These are phyloP conservation scores for Ceramica pisi DNA, from an alignment of 2,888 invertebrate species.

Conservation along the genomic window DNA sequence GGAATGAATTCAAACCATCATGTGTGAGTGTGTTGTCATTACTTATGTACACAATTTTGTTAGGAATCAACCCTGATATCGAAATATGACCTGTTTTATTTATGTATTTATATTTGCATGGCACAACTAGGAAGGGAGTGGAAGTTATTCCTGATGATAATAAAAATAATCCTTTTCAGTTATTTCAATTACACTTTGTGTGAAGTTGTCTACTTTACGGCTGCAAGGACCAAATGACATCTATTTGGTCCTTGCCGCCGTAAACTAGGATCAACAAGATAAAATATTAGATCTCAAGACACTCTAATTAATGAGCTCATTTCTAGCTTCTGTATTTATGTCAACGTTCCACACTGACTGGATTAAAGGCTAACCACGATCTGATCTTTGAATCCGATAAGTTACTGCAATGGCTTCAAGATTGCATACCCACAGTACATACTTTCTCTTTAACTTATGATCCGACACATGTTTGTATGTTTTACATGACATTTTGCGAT, in stretches of 20 bases:
- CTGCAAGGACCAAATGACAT: neutral
- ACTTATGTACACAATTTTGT: no score
- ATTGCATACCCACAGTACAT: constrained; percentile 18
- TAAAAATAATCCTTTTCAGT: neutral
- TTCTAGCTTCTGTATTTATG: constrained; percentile 31
- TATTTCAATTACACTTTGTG: neutral
- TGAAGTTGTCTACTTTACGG: neutral
- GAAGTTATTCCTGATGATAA: no score
- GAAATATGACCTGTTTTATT: no score
- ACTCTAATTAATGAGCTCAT: constrained; percentile 21
- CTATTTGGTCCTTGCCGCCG: neutral
- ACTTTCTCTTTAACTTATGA: constrained; percentile 40
- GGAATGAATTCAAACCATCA: no score
- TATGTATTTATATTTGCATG: no score
- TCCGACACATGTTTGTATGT: constrained; percentile 20
- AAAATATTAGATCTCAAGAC: neutral
- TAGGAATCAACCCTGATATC: no score
- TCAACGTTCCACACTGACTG: constrained; percentile 26
- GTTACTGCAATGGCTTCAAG: constrained; percentile 41
- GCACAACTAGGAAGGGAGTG: no score
- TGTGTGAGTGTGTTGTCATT: no score
- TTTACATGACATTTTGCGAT: constrained; percentile 35
- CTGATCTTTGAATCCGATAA: constrained; percentile 54
- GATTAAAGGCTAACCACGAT: constrained; percentile 46
- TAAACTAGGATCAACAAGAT: constrained; percentile 3